Base-by-base conservation (phyloP, 2,113 vertebrate genomes). In the Apus apus region DNA sequence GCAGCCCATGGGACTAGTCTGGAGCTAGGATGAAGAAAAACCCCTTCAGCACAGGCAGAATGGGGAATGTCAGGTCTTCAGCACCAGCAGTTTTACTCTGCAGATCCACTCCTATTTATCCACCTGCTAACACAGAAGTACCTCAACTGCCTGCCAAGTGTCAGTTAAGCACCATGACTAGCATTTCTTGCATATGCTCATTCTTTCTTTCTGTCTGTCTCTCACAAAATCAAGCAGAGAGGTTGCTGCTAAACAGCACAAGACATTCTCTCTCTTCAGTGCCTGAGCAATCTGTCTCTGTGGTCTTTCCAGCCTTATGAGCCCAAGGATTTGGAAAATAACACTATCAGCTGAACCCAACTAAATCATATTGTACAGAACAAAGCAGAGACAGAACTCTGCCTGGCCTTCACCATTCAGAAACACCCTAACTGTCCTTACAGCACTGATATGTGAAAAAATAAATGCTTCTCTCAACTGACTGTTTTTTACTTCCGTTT, bases 231-330 rank as follows among this genome's bases (percentile, higher is more conserved):
- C 74, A 76, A 58, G 54, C 85, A 60, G 50, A 64, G 71, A 58
- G 58, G 18, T 51, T 80, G 72, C 60, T 90, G 78, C 54, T 85
- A 16, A 76, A 50, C 10, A 94, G 67, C 87, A 91, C 87, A 88
- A 86, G 72, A 46, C 56, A 90, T 83, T 80, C 82, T 40, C 45
- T 74, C 32, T 34, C 67, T 64, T n/a, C 67, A 48, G 34, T 36
- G 75, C 51, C 84, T 64, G 22, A 67, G 75, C 87, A 96, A 92
- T 77, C 87, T 94, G 85, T 72, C 73, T 93, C 83, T 48, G 43
- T 40, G 72, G 72, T 53, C 43, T 87, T 80, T 72, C 51, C 70
- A 85, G 75, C 25, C 32, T 86, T 56, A 64, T 5, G 46, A 96
- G 53, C 34, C 68, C 38, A 61, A 73, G 87, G 82, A 88, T 67